Evolutionary conservation across 1,140 invertebrate genomes (phyloP).

Genomic region (Microplitis demolitor): DNA sequence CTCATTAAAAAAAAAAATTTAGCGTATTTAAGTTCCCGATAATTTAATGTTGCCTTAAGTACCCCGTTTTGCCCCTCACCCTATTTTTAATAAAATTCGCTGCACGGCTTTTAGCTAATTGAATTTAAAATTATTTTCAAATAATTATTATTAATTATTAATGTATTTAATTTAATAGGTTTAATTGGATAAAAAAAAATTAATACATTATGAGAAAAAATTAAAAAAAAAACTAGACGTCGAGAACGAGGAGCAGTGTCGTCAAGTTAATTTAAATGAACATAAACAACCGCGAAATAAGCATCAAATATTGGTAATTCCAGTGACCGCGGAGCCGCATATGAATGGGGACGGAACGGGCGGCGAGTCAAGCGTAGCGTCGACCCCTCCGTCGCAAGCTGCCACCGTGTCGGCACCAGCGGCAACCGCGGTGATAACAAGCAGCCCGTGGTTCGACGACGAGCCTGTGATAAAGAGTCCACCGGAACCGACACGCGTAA

Average conservation of each 20-base stretch:
- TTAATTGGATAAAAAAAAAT: too few species aligned
- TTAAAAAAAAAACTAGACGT: conserved; percentile 16
- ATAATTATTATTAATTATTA: too few species aligned
- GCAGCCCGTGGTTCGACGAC: conserved; percentile 64
- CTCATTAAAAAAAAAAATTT: too few species aligned
- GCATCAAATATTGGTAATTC: conserved; percentile 39
- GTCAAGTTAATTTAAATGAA: neutral
- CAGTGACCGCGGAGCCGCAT: conserved; percentile 57
- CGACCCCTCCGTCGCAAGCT: conserved; percentile 49
- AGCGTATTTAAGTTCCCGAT: too few species aligned
- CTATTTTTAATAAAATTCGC: neutral
- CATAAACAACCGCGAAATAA: conserved; percentile 35
- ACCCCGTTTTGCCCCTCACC: too few species aligned
- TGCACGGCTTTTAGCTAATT: conserved; percentile 22
- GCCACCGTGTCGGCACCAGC: conserved; percentile 34
- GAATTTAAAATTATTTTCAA: neutral
- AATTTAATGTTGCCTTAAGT: too few species aligned
- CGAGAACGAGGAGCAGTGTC: conserved; percentile 30
- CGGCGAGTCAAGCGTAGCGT: conserved; percentile 57
- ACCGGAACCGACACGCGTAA: conserved; percentile 87
- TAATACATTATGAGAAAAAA: neutral
- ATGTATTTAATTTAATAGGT: too few species aligned
- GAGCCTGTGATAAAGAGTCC: conserved; percentile 85
- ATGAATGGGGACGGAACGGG: conserved; percentile 52
- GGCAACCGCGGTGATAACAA: conserved; percentile 46